Evolutionary conservation across 1,140 invertebrate species (phyloP).

Genomic region (Megalopta genalis): DNA sequence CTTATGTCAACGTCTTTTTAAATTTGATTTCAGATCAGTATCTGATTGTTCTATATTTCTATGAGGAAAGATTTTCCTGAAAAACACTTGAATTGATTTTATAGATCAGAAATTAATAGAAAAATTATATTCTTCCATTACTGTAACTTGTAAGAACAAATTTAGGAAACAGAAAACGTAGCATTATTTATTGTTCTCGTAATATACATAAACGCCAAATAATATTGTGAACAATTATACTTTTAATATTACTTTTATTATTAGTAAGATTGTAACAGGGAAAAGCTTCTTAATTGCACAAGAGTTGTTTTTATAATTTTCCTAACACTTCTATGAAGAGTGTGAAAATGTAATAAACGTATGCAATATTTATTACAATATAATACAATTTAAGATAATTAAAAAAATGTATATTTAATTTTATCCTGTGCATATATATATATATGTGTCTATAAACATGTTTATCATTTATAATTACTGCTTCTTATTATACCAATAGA

Average conservation of each 20-base stretch:
- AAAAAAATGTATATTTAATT: slow-evolving; percentile 1
- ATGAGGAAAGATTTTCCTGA: background rate
- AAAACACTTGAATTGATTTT: background rate
- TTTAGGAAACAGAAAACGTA: background rate
- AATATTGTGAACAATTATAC: slow-evolving; percentile 2
- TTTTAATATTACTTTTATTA: slow-evolving; percentile 20
- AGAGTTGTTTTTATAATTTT: background rate
- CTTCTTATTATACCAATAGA: background rate
- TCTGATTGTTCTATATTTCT: slow-evolving; percentile 13
- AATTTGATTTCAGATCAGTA: slow-evolving; percentile 18
- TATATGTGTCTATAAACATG: slow-evolving; percentile 1
- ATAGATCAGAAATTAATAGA: background rate
- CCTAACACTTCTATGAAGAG: slow-evolving; percentile 11
- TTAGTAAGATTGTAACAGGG: background rate
- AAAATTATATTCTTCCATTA: slow-evolving; percentile 19
- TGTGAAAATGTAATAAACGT: slow-evolving; percentile 44
- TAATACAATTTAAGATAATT: slow-evolving; percentile 40
- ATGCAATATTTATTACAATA: slow-evolving; percentile 62
- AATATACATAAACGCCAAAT: background rate
- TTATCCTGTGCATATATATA: background rate
- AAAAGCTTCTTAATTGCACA: slow-evolving; percentile 1
- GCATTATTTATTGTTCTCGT: background rate
- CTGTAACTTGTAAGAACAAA: background rate
- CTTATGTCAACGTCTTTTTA: background rate
- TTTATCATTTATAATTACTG: slow-evolving; percentile 6